Evolutionary conservation across 1,140 invertebrate species (phyloP), one percentile per base, ranked within the genome.

Genomic region (Drosophila watanabei): DNA sequence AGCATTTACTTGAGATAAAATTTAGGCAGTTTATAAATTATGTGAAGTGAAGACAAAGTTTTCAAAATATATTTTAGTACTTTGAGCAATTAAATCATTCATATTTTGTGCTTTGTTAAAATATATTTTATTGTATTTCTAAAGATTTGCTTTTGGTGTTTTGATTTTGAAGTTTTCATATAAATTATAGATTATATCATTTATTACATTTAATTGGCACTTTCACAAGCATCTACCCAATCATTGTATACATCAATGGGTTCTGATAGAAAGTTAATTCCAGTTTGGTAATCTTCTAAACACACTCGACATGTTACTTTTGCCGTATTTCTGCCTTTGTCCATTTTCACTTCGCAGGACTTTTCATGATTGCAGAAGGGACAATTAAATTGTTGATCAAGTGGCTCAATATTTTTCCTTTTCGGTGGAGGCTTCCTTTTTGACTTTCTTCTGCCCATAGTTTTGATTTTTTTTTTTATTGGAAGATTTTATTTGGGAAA

Each of bases 291-390:
- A 93, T 99, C 98, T 94, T 99, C 99, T 73, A 98, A 93, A 92
- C 99, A 99, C 3, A 99, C 98, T 80, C 97, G 95, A 94, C 99
- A 99, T 24, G 96, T 96, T 93, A 99, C 98, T 94, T 96, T 95
- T 5, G 98, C 99, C 41, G 98, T 97, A 94, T 98, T 99, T 79
- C 97, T 94, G 16, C 96, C 95, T 94, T 98, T 97, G 94, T 99
- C 98, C 97, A 99, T 98, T 96, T 99, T 99, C 45, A 99, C 99
- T 95, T 99, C 99, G 94, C 99, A 99, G 2, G 98, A 99, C 85
- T 98, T 98, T 94, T 99, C 99, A 92, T 99, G 99, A 94, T 99
- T 99, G 93, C 99, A 99, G 95, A 99, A 99, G 8, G 99, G 99
- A 92, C 99, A 99, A 93, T 99, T 99, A 93, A 99, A 99, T 89